A percentile compares a stretch with the other conserved stretches of the same genome.
These are phyloP conservation scores for Silurus asotus DNA, from an alignment of 2,113 vertebrate species.

Conservation along the genomic window DNA sequence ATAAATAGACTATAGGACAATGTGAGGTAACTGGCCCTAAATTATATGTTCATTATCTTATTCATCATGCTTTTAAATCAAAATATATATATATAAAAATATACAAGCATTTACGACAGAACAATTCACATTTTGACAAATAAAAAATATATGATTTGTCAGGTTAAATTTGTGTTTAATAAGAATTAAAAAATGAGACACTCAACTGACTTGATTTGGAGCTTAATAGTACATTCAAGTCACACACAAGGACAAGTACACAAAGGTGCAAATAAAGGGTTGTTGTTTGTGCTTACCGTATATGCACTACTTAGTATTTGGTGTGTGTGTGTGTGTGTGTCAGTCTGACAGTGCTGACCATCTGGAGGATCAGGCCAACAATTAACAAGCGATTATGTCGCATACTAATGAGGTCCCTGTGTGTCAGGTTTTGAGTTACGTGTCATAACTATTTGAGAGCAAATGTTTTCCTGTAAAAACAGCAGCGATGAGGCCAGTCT, in stretches of 20 bases:
- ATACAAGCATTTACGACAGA: not conserved
- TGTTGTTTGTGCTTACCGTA: not conserved
- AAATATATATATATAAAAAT: too few relatives aligned
- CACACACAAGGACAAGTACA: not conserved
- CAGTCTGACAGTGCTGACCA: conserved; percentile 43
- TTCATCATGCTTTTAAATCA: not conserved
- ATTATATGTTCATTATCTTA: conserved; percentile 18
- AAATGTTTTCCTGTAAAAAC: conserved; percentile 9
- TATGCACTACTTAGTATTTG: conserved; percentile 13
- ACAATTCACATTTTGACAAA: not conserved
- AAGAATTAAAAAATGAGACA: not conserved
- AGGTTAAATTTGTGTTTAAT: not conserved
- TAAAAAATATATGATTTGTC: too few relatives aligned
- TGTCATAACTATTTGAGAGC: conserved; percentile 8
- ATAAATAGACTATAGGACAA: not conserved
- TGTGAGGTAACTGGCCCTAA: conserved; percentile 9
- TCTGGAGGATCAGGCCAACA: conserved; percentile 63
- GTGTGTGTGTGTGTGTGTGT: conserved; percentile 22
- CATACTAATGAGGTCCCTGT: conserved; percentile 41
- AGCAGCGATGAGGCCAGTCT: not conserved
- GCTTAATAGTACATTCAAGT: not conserved
- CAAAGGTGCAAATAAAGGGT: not conserved
- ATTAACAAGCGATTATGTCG: conserved; percentile 40
- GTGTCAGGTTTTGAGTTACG: conserved; percentile 7
- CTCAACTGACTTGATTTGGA: not conserved